A percentile compares a stretch with the other conserved stretches of the same genome.
phyloP scores from a whole-genome alignment of 2,888 invertebrate species.

The Perithous albicinctus region DNA sequence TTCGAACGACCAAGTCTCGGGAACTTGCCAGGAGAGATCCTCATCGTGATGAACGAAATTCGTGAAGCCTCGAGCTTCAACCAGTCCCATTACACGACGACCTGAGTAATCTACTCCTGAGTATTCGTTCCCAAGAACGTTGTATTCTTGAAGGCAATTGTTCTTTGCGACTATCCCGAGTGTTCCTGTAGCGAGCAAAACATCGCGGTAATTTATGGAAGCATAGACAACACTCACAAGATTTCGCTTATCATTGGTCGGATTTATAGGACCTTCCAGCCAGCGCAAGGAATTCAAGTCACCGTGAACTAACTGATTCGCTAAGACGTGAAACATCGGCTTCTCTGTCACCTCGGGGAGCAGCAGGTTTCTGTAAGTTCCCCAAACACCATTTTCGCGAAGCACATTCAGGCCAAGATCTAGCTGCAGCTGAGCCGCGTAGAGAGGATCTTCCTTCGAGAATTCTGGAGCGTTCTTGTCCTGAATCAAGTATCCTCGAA shows the following conservation, averaged over 20 bases:
- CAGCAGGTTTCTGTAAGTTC: conserved; percentile 94
- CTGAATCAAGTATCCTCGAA: conserved; percentile 88
- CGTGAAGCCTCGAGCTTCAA: conserved; percentile 84
- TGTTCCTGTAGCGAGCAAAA: conserved; percentile 97
- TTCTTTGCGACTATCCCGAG: conserved; percentile 92
- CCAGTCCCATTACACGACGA: conserved; percentile 85
- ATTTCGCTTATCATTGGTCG: conserved; percentile 65
- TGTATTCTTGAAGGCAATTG: conserved; percentile 88
- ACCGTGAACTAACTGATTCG: conserved; percentile 92
- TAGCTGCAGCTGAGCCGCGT: conserved; percentile 88
- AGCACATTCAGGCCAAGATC: conserved; percentile 92
- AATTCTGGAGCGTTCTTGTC: conserved; percentile 88
- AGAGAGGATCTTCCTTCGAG: conserved; percentile 88
- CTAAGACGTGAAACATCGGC: conserved; percentile 89
- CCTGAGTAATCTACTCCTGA: conserved; percentile 86
- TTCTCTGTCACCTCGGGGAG: conserved; percentile 86
- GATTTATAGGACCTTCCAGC: conserved; percentile 89
- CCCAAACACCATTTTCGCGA: conserved; percentile 87
- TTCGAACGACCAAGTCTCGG: conserved; percentile 87
- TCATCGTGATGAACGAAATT: conserved; percentile 85
- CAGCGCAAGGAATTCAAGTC: conserved; percentile 95
- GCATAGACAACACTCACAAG: conserved; percentile 89
- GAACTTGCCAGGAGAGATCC: conserved; percentile 86
- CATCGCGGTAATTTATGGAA: conserved; percentile 96
- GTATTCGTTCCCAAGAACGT: conserved; percentile 90